Evolutionary conservation across 2,888 invertebrate species (phyloP).

Genomic region (Rapana venosa): DNA sequence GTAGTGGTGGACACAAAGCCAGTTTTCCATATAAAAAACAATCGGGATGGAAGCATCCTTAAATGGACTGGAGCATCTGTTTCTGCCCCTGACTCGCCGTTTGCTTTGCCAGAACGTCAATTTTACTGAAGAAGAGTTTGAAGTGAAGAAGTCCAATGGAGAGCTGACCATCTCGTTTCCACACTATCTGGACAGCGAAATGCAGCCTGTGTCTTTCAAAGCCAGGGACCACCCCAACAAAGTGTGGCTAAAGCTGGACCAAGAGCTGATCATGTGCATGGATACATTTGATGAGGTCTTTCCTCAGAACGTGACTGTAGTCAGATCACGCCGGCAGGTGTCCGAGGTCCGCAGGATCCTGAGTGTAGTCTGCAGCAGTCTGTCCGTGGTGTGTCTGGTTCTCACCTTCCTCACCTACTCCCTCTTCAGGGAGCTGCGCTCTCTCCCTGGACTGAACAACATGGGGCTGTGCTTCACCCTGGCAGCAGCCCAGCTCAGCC

Average conservation of each 20-base stretch:
- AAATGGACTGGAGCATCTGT: neutral
- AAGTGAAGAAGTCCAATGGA: neutral
- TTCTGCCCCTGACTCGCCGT: neutral
- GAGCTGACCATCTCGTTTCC: neutral
- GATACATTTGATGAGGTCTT: neutral
- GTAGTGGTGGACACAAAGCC: neutral
- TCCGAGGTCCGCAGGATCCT: neutral
- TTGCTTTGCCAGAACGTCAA: slow-evolving; percentile 30
- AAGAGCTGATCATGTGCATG: neutral
- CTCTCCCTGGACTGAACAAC: slow-evolving; percentile 56
- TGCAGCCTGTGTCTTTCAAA: neutral
- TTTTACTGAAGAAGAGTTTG: slow-evolving; percentile 5
- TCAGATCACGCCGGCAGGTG: too few species aligned
- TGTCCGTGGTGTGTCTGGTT: slow-evolving; percentile 51
- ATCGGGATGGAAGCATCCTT: neutral
- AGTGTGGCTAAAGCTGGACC: neutral
- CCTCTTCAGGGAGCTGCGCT: slow-evolving; percentile 48
- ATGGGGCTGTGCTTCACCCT: slow-evolving; percentile 51
- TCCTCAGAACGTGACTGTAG: slow-evolving; percentile 4
- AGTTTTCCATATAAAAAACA: neutral
- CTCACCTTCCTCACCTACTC: slow-evolving; percentile 51
- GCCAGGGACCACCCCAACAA: neutral
- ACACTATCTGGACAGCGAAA: neutral
- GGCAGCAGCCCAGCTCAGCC: slow-evolving; percentile 45
- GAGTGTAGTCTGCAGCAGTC: slow-evolving; percentile 39